Evolutionary conservation across 2,113 vertebrate genomes (phyloP), one percentile per base, ranked within the genome.

Genomic region (Ploceus nigricollis): DNA sequence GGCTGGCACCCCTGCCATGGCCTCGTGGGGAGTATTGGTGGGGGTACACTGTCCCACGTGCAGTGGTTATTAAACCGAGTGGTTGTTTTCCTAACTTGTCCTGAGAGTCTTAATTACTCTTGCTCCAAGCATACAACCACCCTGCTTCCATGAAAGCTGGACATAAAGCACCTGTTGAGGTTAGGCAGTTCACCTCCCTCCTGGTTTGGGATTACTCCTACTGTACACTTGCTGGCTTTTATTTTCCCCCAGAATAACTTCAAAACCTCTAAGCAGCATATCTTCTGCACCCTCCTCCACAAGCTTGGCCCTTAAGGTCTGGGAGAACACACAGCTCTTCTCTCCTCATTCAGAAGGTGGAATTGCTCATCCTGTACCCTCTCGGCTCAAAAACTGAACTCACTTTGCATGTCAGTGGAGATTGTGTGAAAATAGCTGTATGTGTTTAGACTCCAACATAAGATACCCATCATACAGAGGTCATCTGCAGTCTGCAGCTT

Each of bases 141-240:
- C 30, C 76, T 72, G 33, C 71, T 89, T 89, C 69, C 35, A 53
- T 3, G 5, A 85, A 92, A 77, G 27, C 37, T 64, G n/a, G 88
- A 96, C 47, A 81, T 65, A 95, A 97, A 90, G 66, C 96, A 97
- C 83, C 96, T 97, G 96, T 82, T 91, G 47, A 28, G 88, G 90
- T 94, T 86, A 94, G 23, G 40, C 31, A 2, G 66, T 70, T 95
- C 90, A 87, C 50, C 35, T 89, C 69, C 51, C 66, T 73, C 10
- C 61, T 53, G 13, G 17, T 61, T 78, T 91, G 75, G 57, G 47
- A 71, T 89, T 85, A 71, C 60, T 91, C 61, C 51, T 77, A 33
- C 47, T 40, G 14, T 72, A 51, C 0, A 0, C 27, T 90, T 94
- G 37, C 39, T 76, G 66, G 30, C 7, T 47, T 80, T 77, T 81